Percentiles rank a stretch among this genome's conserved stretches.
Evolutionary conservation across 1,140 invertebrate genomes (phyloP).

Genomic region (Caenorhabditis briggsae): DNA sequence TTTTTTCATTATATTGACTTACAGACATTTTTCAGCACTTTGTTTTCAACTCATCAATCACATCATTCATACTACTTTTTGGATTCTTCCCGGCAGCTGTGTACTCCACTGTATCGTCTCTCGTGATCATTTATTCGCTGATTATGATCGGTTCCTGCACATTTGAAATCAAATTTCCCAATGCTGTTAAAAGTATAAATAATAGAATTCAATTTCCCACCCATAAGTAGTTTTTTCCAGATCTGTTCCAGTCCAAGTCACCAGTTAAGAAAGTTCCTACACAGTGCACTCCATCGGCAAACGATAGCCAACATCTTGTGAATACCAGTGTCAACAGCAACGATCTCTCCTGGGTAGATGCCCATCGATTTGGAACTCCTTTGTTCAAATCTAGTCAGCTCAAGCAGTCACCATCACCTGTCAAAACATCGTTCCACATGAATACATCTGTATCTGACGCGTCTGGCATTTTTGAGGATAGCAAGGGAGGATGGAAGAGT

Average conservation of each 20-base stretch:
- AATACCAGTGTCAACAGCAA: conserved; percentile 3
- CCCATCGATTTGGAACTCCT: conserved; percentile 20
- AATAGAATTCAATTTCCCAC: too few species aligned
- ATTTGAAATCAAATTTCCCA: conserved; percentile 40
- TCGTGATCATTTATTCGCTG: background rate
- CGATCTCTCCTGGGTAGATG: conserved; percentile 24
- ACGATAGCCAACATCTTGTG: background rate
- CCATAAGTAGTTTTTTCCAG: too few species aligned
- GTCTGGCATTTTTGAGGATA: conserved; percentile 17
- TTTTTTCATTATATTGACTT: background rate
- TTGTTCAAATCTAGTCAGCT: conserved; percentile 26
- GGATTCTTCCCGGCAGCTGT: background rate
- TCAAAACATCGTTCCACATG: background rate
- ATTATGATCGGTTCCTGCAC: conserved; percentile 11
- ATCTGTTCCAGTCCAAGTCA: background rate
- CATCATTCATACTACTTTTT: background rate
- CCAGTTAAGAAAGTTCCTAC: background rate
- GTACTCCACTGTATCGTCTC: background rate
- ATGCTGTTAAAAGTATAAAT: background rate
- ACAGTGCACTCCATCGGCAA: background rate
- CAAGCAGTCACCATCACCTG: conserved; percentile 9
- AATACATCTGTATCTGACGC: background rate
- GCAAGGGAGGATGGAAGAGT: conserved; percentile 33
- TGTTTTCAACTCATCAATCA: conserved; percentile 2
- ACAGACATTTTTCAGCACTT: background rate